Evolutionary conservation across 1,140 invertebrate genomes (phyloP).

Genomic region (Megathymus violae): DNA sequence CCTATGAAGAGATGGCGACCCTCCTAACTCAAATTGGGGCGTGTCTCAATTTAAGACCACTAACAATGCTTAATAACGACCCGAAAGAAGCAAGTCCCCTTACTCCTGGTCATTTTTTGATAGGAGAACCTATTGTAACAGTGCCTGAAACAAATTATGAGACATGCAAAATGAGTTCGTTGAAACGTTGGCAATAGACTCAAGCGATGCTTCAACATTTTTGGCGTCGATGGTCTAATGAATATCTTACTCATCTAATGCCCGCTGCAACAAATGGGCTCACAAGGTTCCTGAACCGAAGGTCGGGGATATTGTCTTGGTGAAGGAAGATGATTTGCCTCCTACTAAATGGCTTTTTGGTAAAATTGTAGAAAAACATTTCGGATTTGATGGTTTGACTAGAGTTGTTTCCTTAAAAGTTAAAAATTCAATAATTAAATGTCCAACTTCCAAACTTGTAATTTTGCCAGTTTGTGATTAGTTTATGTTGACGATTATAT

Average conservation of each 20-base stretch:
- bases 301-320: constrained; percentile 25
- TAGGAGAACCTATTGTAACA: constrained; percentile 1
- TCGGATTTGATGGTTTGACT: background rate
- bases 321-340: constrained; percentile 4
- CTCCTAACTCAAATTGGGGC: too few relatives aligned
- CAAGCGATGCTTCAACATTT: constrained; percentile 35
- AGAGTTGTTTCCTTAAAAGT: background rate
- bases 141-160: constrained; percentile 2
- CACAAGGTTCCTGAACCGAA: constrained; percentile 2
- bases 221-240: constrained; percentile 36
- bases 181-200: constrained; percentile 16
- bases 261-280: constrained; percentile 39
- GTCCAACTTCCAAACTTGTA: background rate
- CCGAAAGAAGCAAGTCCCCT: constrained; percentile 6
- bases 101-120: constrained; percentile 10
- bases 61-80: constrained; percentile 4
- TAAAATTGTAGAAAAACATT: constrained; percentile 1
- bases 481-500: too few relatives aligned
- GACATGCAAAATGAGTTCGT: background rate
- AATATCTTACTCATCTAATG: constrained; percentile 35
- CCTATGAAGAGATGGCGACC: too few relatives aligned
- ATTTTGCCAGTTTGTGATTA: constrained; percentile 3
- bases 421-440: constrained; percentile 5
- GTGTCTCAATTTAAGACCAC: too few relatives aligned
- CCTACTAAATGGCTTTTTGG: constrained; percentile 2